A percentile compares a stretch with the other conserved stretches of the same genome.
These are phyloP conservation scores for Chrysocyon brachyurus DNA, from an alignment of 2,797 vertebrate genomes.

Conservation along the genomic window DNA sequence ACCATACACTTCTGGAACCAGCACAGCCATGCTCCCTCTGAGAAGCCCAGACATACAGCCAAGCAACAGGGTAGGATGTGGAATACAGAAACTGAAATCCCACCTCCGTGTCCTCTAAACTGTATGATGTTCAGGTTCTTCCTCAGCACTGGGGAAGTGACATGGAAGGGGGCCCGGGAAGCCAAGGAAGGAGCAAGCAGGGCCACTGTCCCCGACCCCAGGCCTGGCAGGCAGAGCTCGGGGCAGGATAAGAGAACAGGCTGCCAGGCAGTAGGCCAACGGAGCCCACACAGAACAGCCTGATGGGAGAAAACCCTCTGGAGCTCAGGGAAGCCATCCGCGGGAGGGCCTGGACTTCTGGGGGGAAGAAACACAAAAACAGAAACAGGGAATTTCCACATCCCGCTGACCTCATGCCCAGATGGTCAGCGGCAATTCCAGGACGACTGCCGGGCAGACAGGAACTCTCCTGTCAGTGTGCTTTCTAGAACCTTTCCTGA, in stretches of 20 bases:
- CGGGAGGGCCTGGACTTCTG: not conserved
- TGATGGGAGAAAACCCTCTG: not conserved
- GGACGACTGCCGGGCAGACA: not conserved
- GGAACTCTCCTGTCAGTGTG: not conserved
- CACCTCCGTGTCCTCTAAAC: not conserved
- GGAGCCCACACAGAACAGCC: not conserved
- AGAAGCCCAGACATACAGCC: not conserved
- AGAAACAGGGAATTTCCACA: constrained; percentile 10
- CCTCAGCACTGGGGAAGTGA: not conserved
- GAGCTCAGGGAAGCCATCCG: not conserved
- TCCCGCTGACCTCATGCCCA: constrained; percentile 33
- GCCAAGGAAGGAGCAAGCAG: not conserved
- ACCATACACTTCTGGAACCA: not conserved
- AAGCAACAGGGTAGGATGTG: not conserved
- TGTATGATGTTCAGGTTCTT: not conserved
- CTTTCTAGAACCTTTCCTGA: not conserved
- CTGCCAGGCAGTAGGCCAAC: not conserved
- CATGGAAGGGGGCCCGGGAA: not conserved
- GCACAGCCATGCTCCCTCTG: not conserved
- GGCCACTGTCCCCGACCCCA: fast-evolving
- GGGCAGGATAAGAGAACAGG: not conserved
- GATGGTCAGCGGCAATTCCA: not conserved
- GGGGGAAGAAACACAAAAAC: constrained; percentile 15
- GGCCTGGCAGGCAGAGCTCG: not conserved
- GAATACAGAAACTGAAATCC: not conserved